Conservation (phyloP, 1,140 invertebrate genomes). For the Caenorhabditis inopinata region DNA sequence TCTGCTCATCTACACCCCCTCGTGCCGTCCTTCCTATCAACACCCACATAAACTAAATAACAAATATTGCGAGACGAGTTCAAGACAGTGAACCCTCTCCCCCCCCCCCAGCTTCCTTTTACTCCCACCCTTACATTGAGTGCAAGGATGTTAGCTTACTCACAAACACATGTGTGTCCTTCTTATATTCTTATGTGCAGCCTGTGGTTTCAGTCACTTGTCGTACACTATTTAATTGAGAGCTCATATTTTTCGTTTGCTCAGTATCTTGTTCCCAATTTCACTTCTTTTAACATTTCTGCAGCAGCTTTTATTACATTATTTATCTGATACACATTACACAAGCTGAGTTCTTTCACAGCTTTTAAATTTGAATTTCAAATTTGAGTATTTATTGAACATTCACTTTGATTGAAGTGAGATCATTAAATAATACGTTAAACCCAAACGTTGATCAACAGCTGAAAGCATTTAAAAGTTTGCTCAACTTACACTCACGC, state of each 20-base stretch:
- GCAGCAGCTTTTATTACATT: too few relatives aligned
- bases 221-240: slow-evolving; percentile 21
- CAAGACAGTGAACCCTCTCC: slow-evolving; percentile 4
- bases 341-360: too few relatives aligned
- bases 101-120: too few relatives aligned
- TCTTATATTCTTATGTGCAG: slow-evolving; percentile 10
- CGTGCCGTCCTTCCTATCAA: slow-evolving; percentile 5
- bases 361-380: too few relatives aligned
- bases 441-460: too few relatives aligned
- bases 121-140: background rate
- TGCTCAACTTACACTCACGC: too few relatives aligned
- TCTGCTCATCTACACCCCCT: slow-evolving; percentile 26
- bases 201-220: background rate
- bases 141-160: slow-evolving; percentile 25
- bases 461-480: too few relatives aligned
- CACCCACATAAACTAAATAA: slow-evolving; percentile 33
- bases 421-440: too few relatives aligned
- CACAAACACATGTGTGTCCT: background rate
- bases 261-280: slow-evolving; percentile 31
- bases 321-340: too few relatives aligned
- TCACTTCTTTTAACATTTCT: background rate
- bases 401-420: too few relatives aligned
- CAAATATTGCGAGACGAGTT: slow-evolving; percentile 19
- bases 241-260: slow-evolving; percentile 28
- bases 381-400: too few relatives aligned